Conservation (phyloP, 2,888 invertebrate species). For the Arrhopalites spinosus region DNA sequence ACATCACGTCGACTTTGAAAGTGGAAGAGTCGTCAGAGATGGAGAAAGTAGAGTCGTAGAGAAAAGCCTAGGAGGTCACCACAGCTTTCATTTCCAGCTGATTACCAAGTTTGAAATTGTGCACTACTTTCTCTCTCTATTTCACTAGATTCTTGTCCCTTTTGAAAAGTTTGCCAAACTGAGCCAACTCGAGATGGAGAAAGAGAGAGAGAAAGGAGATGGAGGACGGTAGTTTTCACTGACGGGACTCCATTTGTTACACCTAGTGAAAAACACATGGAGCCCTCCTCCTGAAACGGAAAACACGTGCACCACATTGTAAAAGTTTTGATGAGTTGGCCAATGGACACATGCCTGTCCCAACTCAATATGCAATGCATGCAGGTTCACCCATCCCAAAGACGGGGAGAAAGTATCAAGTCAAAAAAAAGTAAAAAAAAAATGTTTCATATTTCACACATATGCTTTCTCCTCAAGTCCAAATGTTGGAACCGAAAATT, state of each 20-base stretch:
- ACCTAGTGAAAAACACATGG: neutral
- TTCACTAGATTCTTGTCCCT: neutral
- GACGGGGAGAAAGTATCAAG: neutral
- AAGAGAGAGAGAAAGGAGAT: neutral
- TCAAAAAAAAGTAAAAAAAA: neutral
- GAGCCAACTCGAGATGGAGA: neutral
- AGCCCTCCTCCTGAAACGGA: neutral
- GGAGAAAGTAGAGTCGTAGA: neutral
- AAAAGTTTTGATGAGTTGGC: slow-evolving; percentile 22
- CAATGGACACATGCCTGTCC: neutral
- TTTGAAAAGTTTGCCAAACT: slow-evolving; percentile 14
- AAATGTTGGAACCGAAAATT: too few species aligned
- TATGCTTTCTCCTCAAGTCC: neutral
- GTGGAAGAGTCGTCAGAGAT: neutral
- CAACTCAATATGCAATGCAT: too few species aligned
- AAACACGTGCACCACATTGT: slow-evolving; percentile 17
- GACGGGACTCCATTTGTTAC: slow-evolving; percentile 12
- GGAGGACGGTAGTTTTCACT: neutral
- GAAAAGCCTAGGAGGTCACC: slow-evolving; percentile 2
- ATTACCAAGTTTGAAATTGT: slow-evolving; percentile 18
- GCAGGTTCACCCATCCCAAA: neutral
- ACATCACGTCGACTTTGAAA: neutral
- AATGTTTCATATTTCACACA: neutral
- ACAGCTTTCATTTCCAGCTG: slow-evolving; percentile 19
- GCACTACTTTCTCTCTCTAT: neutral